These are phyloP conservation scores for Enteromius argenteus DNA, from an alignment of 2,797 vertebrate genomes.

Conservation along the genomic window DNA sequence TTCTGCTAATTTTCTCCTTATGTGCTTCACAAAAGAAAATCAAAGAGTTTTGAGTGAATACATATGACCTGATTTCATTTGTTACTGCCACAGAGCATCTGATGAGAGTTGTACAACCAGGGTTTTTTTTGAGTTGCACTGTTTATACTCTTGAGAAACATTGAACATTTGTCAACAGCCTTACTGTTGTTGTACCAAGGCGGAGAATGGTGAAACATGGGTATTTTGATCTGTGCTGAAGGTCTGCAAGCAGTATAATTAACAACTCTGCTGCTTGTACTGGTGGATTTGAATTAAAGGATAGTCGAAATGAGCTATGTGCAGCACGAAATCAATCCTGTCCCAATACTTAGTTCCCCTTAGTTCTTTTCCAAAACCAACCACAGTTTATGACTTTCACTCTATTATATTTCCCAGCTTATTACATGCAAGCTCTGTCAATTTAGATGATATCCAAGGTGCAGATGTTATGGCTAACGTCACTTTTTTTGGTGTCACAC, in stretches of 20 bases:
- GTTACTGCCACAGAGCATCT: not conserved
- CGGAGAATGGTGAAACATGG: not conserved
- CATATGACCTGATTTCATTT: not conserved
- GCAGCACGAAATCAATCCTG: not conserved
- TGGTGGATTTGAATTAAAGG: slow-evolving; percentile 30
- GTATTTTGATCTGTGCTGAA: not conserved
- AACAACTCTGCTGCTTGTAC: not conserved
- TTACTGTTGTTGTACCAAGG: not conserved
- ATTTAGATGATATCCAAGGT: slow-evolving; percentile 3
- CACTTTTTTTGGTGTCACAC: not conserved
- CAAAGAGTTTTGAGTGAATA: not conserved
- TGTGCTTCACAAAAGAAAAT: not conserved
- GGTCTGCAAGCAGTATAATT: slow-evolving; percentile 10
- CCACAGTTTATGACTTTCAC: slow-evolving; percentile 20
- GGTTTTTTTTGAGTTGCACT: not conserved
- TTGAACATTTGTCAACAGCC: not conserved
- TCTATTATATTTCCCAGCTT: not conserved
- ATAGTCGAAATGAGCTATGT: slow-evolving; percentile 15
- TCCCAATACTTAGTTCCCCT: not conserved
- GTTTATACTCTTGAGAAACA: not conserved
- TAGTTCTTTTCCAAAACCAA: slow-evolving; percentile 11
- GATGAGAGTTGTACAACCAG: not conserved
- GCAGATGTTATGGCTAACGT: not conserved
- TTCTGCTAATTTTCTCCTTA: not conserved
- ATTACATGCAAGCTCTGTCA: not conserved